Evolutionary conservation across 2,797 vertebrate genomes (phyloP), one percentile per base, ranked within the genome.

Genomic region (Enteromius afrohamiltoni): DNA sequence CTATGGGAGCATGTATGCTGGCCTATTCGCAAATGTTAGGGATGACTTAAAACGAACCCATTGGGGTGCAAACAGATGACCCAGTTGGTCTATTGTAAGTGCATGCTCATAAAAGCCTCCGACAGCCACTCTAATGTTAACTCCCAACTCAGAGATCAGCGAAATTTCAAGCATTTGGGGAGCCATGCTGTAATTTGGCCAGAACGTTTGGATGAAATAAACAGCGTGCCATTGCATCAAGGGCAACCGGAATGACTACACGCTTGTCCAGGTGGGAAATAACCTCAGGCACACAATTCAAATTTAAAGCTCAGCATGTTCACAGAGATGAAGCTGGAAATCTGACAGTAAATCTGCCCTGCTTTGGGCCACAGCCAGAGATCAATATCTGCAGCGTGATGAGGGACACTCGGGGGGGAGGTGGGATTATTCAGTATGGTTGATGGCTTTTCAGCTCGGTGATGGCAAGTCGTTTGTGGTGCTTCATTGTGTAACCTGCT

Each of bases 291-390:
- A 79, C 75, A 78, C 51, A 53, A 74, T 67, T 77, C 80, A 71
- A 82, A 85, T 83, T 85, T 81, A 83, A 84, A 88, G 67, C 83
- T 73, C 87, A 68, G 71, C 80, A 9, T 70, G 58, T 69, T 83
- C 69, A 11, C 84, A 19, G 71, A 68, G 70, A 64, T 81, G 80
- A 83, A 78, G 65, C 82, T 83, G 45, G 76, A 58, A 45, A 79
- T 78, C 77, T 58, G 80, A 80, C 87, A 80, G 83, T 85, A 86
- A 85, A 88, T 88, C 83, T 80, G 60, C 34, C 45, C 40, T 64
- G 71, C 64, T 88, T 78, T 85, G 83, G 85, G 60, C 62, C 51
- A 37, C 70, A 73, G 76, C 58, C 69, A 86, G 77, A 85, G 70
- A 86, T 87, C 79, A 70, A 85, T 85, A 83, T 81, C 49, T 70